Evolutionary conservation across 2,113 vertebrate species (phyloP), one percentile per base, ranked within the genome.

Genomic region (Pipra filicauda): DNA sequence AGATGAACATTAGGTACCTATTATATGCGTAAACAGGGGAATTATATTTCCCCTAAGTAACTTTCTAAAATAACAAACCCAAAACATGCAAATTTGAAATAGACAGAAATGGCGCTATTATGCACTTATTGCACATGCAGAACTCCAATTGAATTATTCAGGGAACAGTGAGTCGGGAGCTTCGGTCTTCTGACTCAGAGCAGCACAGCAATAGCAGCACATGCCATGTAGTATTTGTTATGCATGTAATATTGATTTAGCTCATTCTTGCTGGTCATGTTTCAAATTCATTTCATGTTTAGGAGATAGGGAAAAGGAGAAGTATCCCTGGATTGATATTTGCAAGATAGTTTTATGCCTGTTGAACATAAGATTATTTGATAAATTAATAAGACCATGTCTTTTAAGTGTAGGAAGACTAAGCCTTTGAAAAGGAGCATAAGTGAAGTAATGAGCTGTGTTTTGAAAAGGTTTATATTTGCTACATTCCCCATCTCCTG

Each of bases 1-100:
- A 99, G 97, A 98, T 98, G 98, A 98, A 98, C 98, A 99, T 99
- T 99, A 99, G 98, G 97, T 98, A 94, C 93, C 98, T 98, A 98
- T 98, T 98, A 98, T 95, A 97, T 96, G 98, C 67, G 66, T 97
- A 98, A 98, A 98, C 97, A 95, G 94, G 98, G 98, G 98, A 98
- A 97, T 97, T 94, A 67, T 78, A 97, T 97, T 96, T 99, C 98
- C 98, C 98, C 96, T 97, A 98, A 98, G 98, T 98, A 98, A 97
- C 96, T 96, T 86, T 85, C 69, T 93, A 79, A 97, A 93, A 88
- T 93, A 97, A 92, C 85, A 88, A 94, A 71, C 44, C 85, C 70
- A n/a, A 96, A 97, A 72, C 91, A 95, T 80, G 95, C 55, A 91
- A 76, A 96, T 79, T 74, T 75, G 73, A 96, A 94, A 72, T 4